Evolutionary conservation across 2,888 invertebrate species (phyloP).

Genomic region (Ferdinandea cuprea): DNA sequence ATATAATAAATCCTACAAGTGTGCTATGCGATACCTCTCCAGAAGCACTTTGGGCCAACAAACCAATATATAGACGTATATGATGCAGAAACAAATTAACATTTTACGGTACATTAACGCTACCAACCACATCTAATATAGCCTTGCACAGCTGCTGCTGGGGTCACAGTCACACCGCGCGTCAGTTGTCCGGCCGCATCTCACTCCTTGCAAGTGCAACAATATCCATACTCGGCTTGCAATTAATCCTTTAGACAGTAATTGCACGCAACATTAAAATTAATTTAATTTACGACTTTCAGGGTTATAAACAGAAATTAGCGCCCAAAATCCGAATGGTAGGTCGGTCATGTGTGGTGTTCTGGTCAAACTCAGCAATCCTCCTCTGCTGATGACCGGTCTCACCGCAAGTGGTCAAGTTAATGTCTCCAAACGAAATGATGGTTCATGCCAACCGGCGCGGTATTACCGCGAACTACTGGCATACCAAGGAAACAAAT

Average conservation of each 20-base stretch:
- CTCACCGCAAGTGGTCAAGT: constrained; percentile 68
- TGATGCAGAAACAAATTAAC: constrained; percentile 43
- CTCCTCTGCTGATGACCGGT: constrained; percentile 49
- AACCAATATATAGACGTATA: constrained; percentile 8
- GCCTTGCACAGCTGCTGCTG: constrained; percentile 24
- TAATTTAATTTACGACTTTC: constrained; percentile 72
- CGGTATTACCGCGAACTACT: constrained; percentile 45
- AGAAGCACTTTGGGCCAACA: constrained; percentile 34
- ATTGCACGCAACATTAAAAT: constrained; percentile 73
- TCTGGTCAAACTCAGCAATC: constrained; percentile 17
- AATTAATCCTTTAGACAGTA: constrained; percentile 72
- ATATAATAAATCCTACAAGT: constrained; percentile 16
- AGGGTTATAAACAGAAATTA: constrained; percentile 67
- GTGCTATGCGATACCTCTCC: constrained; percentile 44
- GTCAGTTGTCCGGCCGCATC: not conserved
- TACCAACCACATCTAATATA: constrained; percentile 35
- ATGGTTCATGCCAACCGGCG: constrained; percentile 19
- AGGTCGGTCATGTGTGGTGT: not conserved
- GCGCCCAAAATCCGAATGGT: constrained; percentile 47
- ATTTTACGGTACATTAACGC: constrained; percentile 68
- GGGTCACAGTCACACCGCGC: not conserved
- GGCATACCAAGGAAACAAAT: constrained; percentile 69
- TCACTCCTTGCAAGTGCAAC: constrained; percentile 39
- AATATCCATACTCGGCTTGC: constrained; percentile 30
- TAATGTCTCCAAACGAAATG: constrained; percentile 68